Evolutionary conservation across 1,140 invertebrate genomes (phyloP).

Genomic region (Apocrypta bakeri): DNA sequence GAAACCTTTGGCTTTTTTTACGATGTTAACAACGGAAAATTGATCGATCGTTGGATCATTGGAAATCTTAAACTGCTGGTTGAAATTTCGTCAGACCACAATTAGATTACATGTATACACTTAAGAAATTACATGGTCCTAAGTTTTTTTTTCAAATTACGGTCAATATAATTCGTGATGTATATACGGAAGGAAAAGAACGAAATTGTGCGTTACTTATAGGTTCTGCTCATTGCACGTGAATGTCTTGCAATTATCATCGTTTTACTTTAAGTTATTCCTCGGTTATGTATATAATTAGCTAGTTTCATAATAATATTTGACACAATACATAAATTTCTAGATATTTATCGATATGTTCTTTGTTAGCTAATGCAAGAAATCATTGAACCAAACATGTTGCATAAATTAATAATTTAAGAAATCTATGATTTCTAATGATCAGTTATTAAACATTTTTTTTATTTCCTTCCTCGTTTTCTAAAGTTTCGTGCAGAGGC

Average conservation of each 20-base stretch:
- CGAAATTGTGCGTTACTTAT: conserved; percentile 2
- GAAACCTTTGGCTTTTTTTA: neutral
- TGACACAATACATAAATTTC: neutral
- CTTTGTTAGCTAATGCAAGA: neutral
- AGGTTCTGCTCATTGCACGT: neutral
- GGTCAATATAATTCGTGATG: neutral
- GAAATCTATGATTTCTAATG: neutral
- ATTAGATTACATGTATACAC: neutral
- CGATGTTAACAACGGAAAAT: neutral
- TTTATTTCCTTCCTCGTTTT: neutral
- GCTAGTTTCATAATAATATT: neutral
- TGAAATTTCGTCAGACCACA: neutral
- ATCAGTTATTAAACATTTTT: neutral
- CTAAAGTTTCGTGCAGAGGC: neutral
- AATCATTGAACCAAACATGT: neutral
- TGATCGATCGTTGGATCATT: neutral
- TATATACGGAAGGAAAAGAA: neutral
- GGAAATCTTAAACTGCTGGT: neutral
- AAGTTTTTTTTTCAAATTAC: conserved; percentile 6
- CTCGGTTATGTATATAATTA: neutral
- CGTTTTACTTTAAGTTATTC: neutral
- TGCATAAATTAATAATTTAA: neutral
- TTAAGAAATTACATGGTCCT: neutral
- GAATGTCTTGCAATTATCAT: conserved; percentile 3
- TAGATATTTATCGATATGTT: neutral